Percentiles rank a stretch among this genome's conserved stretches.
These are phyloP conservation scores for Polyommatus iphigenia DNA, from an alignment of 2,888 invertebrate species.

Conservation along the genomic window DNA sequence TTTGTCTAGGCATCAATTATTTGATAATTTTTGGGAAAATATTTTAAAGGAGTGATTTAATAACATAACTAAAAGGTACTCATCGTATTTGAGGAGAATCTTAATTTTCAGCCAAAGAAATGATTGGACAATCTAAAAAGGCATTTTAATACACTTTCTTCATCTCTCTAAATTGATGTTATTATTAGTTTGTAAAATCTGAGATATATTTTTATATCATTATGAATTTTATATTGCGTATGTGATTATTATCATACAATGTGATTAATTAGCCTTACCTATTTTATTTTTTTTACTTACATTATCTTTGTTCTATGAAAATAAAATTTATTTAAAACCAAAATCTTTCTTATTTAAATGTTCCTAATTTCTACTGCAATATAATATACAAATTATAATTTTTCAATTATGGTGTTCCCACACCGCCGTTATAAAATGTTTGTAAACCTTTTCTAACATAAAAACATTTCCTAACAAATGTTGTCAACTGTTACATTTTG, in stretches of 20 bases:
- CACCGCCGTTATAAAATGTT: too few species aligned
- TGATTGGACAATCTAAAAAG: background rate
- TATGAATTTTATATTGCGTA: background rate
- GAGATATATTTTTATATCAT: background rate
- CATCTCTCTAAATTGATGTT: background rate
- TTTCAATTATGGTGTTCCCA: too few species aligned
- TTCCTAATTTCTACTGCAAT: background rate
- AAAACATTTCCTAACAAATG: too few species aligned
- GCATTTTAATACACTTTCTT: background rate
- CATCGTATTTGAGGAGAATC: background rate
- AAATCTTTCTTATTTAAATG: background rate
- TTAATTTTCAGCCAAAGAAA: background rate
- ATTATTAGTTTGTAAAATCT: background rate
- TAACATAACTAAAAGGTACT: too few species aligned
- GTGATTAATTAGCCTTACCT: background rate
- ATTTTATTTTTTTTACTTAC: background rate
- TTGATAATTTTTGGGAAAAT: background rate
- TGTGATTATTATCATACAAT: background rate
- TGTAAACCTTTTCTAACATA: too few species aligned
- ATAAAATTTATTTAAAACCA: background rate
- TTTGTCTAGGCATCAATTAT: too few species aligned
- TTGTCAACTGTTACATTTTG: too few species aligned
- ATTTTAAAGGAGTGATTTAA: background rate
- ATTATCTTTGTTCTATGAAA: background rate
- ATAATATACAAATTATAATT: background rate